Base-by-base conservation (phyloP, 64 coral and sea anemone genomes). In the Cladopsammia gracilis region DNA sequence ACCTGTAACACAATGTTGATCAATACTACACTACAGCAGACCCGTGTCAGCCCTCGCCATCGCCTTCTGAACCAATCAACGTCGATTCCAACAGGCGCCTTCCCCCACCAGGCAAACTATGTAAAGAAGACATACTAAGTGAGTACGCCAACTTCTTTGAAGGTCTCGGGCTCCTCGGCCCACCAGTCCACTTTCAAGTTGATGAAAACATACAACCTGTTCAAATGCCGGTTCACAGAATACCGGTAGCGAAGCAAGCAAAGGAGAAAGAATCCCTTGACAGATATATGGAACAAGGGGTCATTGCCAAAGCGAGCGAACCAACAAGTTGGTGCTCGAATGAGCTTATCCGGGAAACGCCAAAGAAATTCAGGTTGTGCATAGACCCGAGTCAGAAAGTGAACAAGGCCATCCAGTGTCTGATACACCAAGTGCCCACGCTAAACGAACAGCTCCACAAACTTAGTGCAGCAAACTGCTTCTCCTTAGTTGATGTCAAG, bases 1-100 rank as follows among this genome's bases (percentile, higher is more conserved):
- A 95, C 86, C 51, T 88, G 92, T 50, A 82, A 89, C 52, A 89
- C 92, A 48, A 83, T 89, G 46, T 73, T 77, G 9, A 2, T 62
- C 52, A 80, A 0, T 52, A 94, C 86, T n/a, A n/a, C n/a, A n/a
- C n/a, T n/a, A 57, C 48, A 48, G 16, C 78, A 7, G 25, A 7
- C 45, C 78, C 78, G 18, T 62, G 78, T 58, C 45, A 82, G 16
- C 49, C 54, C 18, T 57, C 78, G 8, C 78, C 78, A 18, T 25
- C 78, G 25, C 7, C 71, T 23, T 74, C 71, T 12, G 22, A 25
- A 20, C 71, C 71, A 74, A 60, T 83, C 79, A 83, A 20, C 1
- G 47, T 64, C 14, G 11, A n/a, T 56, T 18, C 18, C 52, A 24
- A 83, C 79, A 6, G 52, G 8, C 48, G 56, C 6, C 54, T 83